A percentile compares a stretch with the other conserved stretches of the same genome.
phyloP scores from a whole-genome alignment of 2,797 vertebrate genomes.

The Hybognathus amarus region DNA sequence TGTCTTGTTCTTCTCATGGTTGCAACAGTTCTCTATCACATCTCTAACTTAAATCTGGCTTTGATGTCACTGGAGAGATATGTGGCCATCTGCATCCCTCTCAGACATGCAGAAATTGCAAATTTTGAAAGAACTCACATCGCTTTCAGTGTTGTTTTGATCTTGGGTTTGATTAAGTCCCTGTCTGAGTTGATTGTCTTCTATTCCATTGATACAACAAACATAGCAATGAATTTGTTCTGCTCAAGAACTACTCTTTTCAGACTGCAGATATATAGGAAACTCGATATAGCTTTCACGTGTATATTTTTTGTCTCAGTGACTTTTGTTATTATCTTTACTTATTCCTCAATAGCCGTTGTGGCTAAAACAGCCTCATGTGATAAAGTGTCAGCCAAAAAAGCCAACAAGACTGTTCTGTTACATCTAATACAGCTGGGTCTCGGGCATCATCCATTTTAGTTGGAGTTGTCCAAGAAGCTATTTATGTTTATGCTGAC shows the following conservation, averaged over 20 bases:
- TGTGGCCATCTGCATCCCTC: conserved; percentile 37
- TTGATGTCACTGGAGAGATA: conserved; percentile 33
- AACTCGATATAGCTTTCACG: neutral
- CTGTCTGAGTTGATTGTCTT: conserved; percentile 18
- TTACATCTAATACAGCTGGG: conserved; percentile 27
- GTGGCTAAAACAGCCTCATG: conserved; percentile 12
- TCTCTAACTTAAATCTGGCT: conserved; percentile 63
- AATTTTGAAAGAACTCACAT: conserved; percentile 64
- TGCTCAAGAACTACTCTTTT: conserved; percentile 17
- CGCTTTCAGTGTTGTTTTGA: conserved; percentile 35
- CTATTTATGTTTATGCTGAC: conserved; percentile 6
- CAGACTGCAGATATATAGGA: conserved; percentile 17
- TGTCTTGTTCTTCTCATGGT: conserved; percentile 56
- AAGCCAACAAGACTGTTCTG: conserved; percentile 36
- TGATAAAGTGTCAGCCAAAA: neutral
- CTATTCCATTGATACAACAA: neutral
- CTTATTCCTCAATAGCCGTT: neutral
- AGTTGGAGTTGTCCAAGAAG: conserved; percentile 16
- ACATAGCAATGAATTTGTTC: neutral
- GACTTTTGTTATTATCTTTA: neutral
- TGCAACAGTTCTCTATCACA: conserved; percentile 25
- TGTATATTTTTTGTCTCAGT: neutral
- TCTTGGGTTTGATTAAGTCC: neutral
- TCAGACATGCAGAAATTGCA: conserved; percentile 20
- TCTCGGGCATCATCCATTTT: neutral